Conservation (phyloP, 2,888 invertebrate species). For the Megalurothrips usitatus region DNA sequence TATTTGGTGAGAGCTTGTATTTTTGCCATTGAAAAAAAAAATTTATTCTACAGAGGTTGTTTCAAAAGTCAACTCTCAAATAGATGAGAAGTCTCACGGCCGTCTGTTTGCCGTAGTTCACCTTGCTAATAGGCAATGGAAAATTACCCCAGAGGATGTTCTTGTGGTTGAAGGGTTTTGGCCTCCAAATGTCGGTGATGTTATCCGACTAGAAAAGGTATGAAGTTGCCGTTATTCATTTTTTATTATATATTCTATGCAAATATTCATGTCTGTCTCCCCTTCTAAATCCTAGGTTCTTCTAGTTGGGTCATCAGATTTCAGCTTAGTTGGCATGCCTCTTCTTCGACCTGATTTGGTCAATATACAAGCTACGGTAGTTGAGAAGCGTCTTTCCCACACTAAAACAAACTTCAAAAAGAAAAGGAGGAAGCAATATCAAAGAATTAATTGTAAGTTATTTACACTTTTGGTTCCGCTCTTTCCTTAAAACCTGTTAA, state of each 20-base stretch:
- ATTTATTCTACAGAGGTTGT: slow-evolving; percentile 50
- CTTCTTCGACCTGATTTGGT: slow-evolving; percentile 69
- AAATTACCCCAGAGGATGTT: slow-evolving; percentile 80
- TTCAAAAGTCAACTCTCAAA: slow-evolving; percentile 59
- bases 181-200: slow-evolving; percentile 76
- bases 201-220: slow-evolving; percentile 75
- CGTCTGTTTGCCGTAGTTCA: slow-evolving; percentile 78
- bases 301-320: slow-evolving; percentile 71
- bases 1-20: neutral
- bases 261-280: no score
- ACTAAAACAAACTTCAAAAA: slow-evolving; percentile 39
- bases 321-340: slow-evolving; percentile 76
- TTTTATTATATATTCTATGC: neutral
- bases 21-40: neutral
- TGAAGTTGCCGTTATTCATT: neutral
- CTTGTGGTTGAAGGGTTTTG: slow-evolving; percentile 77
- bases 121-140: slow-evolving; percentile 76
- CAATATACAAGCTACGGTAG: slow-evolving; percentile 64
- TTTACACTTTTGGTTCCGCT: slow-evolving; percentile 8
- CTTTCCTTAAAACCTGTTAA: slow-evolving; percentile 38
- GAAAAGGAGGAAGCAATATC: slow-evolving; percentile 38
- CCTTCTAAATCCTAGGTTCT: slow-evolving; percentile 51
- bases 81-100: slow-evolving; percentile 53
- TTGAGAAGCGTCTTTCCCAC: slow-evolving; percentile 40
- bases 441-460: slow-evolving; percentile 38